A percentile compares a stretch with the other conserved stretches of the same genome.
phyloP scores from a whole-genome alignment of 2,888 invertebrate species.

The Nomada flava region DNA sequence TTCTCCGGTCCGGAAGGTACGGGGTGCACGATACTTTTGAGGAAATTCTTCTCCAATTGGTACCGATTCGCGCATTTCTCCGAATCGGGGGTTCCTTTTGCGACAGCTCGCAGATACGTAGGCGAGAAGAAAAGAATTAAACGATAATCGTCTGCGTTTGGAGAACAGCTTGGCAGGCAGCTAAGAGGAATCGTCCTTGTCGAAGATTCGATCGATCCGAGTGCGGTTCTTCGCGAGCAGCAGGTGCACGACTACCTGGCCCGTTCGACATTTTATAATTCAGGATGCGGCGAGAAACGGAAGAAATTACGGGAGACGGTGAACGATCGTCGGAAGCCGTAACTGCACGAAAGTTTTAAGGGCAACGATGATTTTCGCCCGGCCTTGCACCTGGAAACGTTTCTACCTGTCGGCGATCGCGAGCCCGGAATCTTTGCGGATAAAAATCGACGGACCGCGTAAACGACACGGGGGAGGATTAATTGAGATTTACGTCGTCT shows the following conservation, averaged over 20 bases:
- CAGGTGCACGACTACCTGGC: constrained; percentile 47
- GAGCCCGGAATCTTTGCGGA: neutral
- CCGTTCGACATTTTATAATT: constrained; percentile 65
- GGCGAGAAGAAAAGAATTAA: neutral
- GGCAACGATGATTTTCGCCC: constrained; percentile 49
- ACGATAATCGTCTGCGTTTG: neutral
- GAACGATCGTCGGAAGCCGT: constrained; percentile 50
- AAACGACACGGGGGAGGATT: neutral
- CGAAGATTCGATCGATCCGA: constrained; percentile 47
- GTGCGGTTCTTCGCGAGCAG: constrained; percentile 28
- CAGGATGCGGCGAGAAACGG: constrained; percentile 45
- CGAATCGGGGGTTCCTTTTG: neutral
- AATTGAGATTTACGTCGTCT: constrained; percentile 36
- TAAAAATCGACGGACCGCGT: neutral
- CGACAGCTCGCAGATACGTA: too few relatives aligned
- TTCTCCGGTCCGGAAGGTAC: neutral
- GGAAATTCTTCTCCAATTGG: neutral
- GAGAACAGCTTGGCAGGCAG: neutral
- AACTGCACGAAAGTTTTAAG: constrained; percentile 45
- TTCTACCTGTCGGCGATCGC: neutral
- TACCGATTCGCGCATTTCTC: neutral
- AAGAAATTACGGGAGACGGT: constrained; percentile 57
- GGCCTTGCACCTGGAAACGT: neutral
- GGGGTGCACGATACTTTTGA: neutral
- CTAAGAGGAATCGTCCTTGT: neutral